Percentiles rank a stretch among this genome's conserved stretches.
phyloP scores from a whole-genome alignment of 2,797 vertebrate species.

The Chaunax sp. region DNA sequence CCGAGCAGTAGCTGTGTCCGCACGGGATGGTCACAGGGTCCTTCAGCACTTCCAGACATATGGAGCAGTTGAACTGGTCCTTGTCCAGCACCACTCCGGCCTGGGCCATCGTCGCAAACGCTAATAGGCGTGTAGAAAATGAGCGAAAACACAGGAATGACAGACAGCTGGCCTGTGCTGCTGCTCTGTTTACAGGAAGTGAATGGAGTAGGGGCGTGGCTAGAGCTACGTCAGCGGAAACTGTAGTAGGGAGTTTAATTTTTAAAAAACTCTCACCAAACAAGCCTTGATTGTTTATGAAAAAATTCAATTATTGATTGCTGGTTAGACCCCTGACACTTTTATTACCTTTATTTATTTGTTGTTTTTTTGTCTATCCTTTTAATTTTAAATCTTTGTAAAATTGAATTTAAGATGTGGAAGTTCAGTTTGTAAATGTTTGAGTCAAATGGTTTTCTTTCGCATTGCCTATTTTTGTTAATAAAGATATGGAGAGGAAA shows the following conservation, averaged over 20 bases:
- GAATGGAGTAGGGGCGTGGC: constrained; percentile 7
- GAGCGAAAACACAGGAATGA: constrained; percentile 24
- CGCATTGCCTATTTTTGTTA: too few relatives aligned
- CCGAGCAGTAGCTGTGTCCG: constrained; percentile 83
- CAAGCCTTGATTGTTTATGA: too few relatives aligned
- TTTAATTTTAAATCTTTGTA: too few relatives aligned
- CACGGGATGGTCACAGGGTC: constrained; percentile 85
- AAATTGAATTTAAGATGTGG: too few relatives aligned
- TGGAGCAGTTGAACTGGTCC: constrained; percentile 85
- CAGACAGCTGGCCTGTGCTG: background rate
- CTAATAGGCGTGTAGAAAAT: background rate
- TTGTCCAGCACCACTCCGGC: constrained; percentile 80
- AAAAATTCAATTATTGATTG: too few relatives aligned
- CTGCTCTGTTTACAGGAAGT: constrained; percentile 76
- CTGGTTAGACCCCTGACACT: too few relatives aligned
- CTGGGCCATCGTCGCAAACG: constrained; percentile 76
- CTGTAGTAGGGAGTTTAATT: background rate
- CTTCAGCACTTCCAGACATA: constrained; percentile 83
- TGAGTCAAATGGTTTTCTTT: too few relatives aligned
- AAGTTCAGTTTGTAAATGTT: too few relatives aligned
- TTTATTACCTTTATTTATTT: too few relatives aligned
- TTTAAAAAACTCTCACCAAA: too few relatives aligned
- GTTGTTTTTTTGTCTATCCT: too few relatives aligned
- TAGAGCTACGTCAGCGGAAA: constrained; percentile 24
- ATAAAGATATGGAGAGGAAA: too few relatives aligned